phyloP scores from a whole-genome alignment of 1,140 invertebrate genomes.

The Teleogryllus occipitalis region DNA sequence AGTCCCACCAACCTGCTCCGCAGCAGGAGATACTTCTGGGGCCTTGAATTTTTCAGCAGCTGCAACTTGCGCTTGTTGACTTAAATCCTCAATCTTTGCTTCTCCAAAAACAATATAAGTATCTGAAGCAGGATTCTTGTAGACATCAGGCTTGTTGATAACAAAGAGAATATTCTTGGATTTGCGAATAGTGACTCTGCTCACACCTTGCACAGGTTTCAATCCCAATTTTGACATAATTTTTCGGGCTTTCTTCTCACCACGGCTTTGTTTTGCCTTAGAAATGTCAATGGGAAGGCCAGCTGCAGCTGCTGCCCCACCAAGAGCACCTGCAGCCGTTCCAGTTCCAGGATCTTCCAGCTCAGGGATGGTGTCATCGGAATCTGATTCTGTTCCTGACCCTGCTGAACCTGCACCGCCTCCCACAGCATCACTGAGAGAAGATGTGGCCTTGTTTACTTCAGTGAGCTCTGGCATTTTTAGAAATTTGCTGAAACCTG shows the following conservation, averaged over 20 bases:
- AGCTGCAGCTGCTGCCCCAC: slow-evolving; percentile 47
- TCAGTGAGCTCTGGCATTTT: slow-evolving; percentile 77
- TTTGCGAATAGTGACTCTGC: slow-evolving; percentile 95
- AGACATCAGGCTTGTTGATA: slow-evolving; percentile 98
- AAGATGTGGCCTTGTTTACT: slow-evolving; percentile 62
- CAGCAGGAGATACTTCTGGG: slow-evolving; percentile 61
- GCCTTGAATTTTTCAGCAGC: slow-evolving; percentile 98
- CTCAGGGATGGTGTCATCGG: slow-evolving; percentile 82
- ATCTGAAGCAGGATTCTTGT: slow-evolving; percentile 98
- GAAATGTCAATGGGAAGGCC: slow-evolving; percentile 78
- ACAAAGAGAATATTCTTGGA: slow-evolving; percentile 99
- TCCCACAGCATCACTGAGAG: slow-evolving; percentile 28
- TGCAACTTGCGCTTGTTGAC: slow-evolving; percentile 96
- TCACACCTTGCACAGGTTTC: slow-evolving; percentile 90
- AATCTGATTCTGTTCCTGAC: slow-evolving; percentile 62
- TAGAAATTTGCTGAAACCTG: not conserved
- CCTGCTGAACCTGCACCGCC: slow-evolving; percentile 41
- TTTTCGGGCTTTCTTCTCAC: slow-evolving; percentile 98
- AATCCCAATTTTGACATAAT: slow-evolving; percentile 98
- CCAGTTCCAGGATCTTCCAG: slow-evolving; percentile 66
- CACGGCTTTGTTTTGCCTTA: slow-evolving; percentile 94
- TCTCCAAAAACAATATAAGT: slow-evolving; percentile 99
- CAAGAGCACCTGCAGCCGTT: slow-evolving; percentile 37
- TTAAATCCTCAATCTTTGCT: slow-evolving; percentile 99
- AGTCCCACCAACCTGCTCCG: slow-evolving; percentile 57